phyloP scores from a whole-genome alignment of 2,113 vertebrate species.

The Dasyornis broadbenti region DNA sequence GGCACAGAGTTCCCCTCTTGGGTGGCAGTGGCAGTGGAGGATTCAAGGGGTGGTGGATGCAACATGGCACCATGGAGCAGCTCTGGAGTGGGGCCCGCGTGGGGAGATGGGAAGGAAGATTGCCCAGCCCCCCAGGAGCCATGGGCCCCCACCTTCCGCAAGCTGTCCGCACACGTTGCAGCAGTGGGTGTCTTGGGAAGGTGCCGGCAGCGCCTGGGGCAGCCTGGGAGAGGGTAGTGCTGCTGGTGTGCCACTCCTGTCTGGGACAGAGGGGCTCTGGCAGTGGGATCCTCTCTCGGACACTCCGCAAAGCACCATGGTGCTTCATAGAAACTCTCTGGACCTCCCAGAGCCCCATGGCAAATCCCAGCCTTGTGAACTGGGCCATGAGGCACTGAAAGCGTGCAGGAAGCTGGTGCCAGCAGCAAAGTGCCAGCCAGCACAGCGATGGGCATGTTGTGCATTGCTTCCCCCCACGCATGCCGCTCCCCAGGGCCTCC shows the following conservation, averaged over 20 bases:
- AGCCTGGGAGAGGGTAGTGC: fast-evolving
- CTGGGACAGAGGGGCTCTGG: neutral
- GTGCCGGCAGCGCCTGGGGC: fast-evolving
- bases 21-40: neutral
- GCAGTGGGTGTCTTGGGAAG: neutral
- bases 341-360: fast-evolving
- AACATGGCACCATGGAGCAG: fast-evolving
- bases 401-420: neutral
- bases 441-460: neutral
- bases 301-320: fast-evolving
- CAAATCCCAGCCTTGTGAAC: neutral
- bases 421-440: neutral
- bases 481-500: neutral
- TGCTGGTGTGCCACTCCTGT: fast-evolving
- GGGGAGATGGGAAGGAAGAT: neutral
- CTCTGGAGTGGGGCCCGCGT: fast-evolving
- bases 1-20: fast-evolving
- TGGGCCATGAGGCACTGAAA: neutral
- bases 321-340: neutral
- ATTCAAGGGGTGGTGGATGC: too few relatives aligned
- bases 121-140: neutral
- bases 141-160: neutral
- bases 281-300: fast-evolving
- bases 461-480: neutral
- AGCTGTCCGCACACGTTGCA: neutral